Conservation (phyloP, 1,140 invertebrate species). For the Calephelis nemesis region DNA sequence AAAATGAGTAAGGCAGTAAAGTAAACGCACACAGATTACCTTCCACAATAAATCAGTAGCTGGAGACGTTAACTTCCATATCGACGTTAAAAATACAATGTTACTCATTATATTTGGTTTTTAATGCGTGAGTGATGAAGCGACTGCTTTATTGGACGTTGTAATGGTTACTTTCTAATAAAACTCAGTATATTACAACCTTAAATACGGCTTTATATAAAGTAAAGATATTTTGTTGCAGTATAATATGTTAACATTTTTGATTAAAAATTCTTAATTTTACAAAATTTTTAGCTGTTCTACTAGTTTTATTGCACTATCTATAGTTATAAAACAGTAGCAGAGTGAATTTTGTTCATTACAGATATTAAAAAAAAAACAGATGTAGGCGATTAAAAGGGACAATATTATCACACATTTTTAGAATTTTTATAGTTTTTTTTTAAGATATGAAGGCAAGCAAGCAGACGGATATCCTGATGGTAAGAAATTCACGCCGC, state of each 20-base stretch:
- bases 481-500: no score
- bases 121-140: slow-evolving; percentile 27
- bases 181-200: slow-evolving; percentile 8
- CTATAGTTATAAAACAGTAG: no score
- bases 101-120: slow-evolving; percentile 23
- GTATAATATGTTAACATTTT: not conserved
- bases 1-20: slow-evolving; percentile 11
- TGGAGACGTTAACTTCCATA: slow-evolving; percentile 21
- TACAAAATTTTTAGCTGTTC: no score
- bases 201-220: not conserved
- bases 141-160: slow-evolving; percentile 26
- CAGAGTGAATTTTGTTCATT: no score
- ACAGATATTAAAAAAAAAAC: no score
- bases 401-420: no score
- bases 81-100: slow-evolving; percentile 30
- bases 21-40: slow-evolving; percentile 11
- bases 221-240: not conserved
- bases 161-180: slow-evolving; percentile 18
- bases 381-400: no score
- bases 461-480: no score
- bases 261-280: not conserved
- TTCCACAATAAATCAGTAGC: slow-evolving; percentile 5
- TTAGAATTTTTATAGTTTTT: no score
- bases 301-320: not conserved
- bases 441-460: no score